A percentile compares a stretch with the other conserved stretches of the same genome.
phyloP scores from a whole-genome alignment of 2,113 vertebrate species.

The Argyrosomus japonicus region DNA sequence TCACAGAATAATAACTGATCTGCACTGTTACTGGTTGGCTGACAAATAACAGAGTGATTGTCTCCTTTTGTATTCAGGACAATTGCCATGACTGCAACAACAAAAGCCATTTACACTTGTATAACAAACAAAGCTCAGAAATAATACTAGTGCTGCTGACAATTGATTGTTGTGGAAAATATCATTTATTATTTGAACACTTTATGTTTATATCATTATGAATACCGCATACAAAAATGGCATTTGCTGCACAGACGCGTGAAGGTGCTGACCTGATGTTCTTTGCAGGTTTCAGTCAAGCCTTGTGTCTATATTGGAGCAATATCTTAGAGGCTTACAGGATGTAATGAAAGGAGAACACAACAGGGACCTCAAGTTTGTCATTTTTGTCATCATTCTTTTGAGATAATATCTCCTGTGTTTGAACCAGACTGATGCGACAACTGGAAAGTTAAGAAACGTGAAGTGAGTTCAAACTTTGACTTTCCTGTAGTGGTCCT shows the following conservation, averaged over 20 bases:
- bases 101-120: constrained; percentile 29
- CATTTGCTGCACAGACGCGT: constrained; percentile 76
- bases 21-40: constrained; percentile 23
- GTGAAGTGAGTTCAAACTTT: not conserved
- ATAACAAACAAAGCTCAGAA: constrained; percentile 27
- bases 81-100: constrained; percentile 46
- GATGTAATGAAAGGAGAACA: constrained; percentile 67
- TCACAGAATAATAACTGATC: constrained; percentile 77
- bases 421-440: constrained; percentile 13
- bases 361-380: constrained; percentile 22
- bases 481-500: not conserved
- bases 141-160: not conserved
- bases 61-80: constrained; percentile 39
- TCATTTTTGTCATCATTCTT: constrained; percentile 18
- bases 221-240: not conserved
- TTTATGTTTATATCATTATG: not conserved
- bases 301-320: constrained; percentile 84
- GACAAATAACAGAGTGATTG: constrained; percentile 44
- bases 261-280: constrained; percentile 85
- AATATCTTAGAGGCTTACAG: constrained; percentile 88
- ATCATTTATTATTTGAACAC: not conserved
- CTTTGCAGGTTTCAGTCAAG: constrained; percentile 85
- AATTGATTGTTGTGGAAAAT: constrained; percentile 20
- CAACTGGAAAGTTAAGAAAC: not conserved
- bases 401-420: constrained; percentile 2